phyloP scores from a whole-genome alignment of 2,113 vertebrate genomes.

The Chunga burmeisteri region DNA sequence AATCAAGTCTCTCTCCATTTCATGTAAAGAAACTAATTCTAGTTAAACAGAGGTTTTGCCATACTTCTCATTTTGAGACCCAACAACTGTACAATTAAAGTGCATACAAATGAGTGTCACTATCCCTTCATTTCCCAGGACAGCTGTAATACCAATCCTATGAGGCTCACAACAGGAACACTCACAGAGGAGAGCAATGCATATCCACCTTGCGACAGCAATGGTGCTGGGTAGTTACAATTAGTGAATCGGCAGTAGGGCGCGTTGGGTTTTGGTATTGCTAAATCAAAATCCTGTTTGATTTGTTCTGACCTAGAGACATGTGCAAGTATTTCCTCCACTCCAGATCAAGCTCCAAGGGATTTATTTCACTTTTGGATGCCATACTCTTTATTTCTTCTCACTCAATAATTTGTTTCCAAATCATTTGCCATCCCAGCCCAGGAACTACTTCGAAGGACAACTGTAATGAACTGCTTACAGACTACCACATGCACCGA shows the following conservation, averaged over 20 bases:
- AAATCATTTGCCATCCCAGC: not conserved
- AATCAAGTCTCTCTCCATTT: not conserved
- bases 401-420: not conserved
- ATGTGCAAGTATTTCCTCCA: not conserved
- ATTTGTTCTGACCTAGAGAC: not conserved
- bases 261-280: not conserved
- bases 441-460: not conserved
- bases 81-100: not conserved
- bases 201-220: accelerated
- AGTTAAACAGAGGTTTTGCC: not conserved
- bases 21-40: not conserved
- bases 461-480: not conserved
- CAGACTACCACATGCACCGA: not conserved
- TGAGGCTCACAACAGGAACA: not conserved
- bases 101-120: not conserved
- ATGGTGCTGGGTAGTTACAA: not conserved
- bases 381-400: not conserved
- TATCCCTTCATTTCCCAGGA: not conserved
- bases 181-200: not conserved
- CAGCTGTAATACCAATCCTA: not conserved
- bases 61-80: not conserved
- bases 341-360: not conserved
- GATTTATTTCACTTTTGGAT: not conserved
- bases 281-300: not conserved
- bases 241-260: not conserved